Base-by-base conservation (phyloP, 2,113 vertebrate genomes). In the Gila orcuttii region DNA sequence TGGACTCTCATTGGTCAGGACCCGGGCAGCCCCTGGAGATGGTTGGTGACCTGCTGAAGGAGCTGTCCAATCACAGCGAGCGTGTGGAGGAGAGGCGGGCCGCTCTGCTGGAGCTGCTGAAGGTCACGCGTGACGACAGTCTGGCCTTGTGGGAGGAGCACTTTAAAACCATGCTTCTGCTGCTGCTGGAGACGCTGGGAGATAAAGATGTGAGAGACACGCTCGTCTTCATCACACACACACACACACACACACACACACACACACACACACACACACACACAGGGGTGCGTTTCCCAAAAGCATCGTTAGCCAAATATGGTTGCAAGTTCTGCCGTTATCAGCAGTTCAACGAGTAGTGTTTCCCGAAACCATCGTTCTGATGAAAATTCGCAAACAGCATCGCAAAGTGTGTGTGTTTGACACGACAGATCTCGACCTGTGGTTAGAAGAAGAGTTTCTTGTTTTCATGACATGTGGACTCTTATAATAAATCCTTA, bases 71-170 rank as follows among this genome's bases (percentile, higher is more conserved):
- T 88, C 95, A 94, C 89, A 96, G 96, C 10, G 97, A 97, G 83
- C 95, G 96, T n/a, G 93, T 96, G 2, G 97, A 99, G 90, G 97
- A 98, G 92, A 94, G 97, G 19, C 96, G 97, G 66, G 93, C 93
- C 25, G 97, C 97, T 55, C 94, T 99, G 15, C 95, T 96, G 21
- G 97, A 99, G 91, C 95, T 99, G 66, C 95, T 97, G 92, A 98
- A 97, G 89, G 94, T 97, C 86, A 96, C 96, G 79, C 94, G 97
- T 21, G 97, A 98, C 87, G 96, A 98, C 86, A 93, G 95, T 45
- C 94, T 95, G 2, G 92, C 93, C 87, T 95, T 97, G 79, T 99
- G 97, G 97, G 97, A 99, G 86, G 97, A 99, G 45, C 97, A 99
- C 91, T 98, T 99, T 94, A 99, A 98, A 94, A 98, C 97, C 87